These are phyloP conservation scores for Parnassius orleans DNA, from an alignment of 2,888 invertebrate genomes.

Conservation along the genomic window DNA sequence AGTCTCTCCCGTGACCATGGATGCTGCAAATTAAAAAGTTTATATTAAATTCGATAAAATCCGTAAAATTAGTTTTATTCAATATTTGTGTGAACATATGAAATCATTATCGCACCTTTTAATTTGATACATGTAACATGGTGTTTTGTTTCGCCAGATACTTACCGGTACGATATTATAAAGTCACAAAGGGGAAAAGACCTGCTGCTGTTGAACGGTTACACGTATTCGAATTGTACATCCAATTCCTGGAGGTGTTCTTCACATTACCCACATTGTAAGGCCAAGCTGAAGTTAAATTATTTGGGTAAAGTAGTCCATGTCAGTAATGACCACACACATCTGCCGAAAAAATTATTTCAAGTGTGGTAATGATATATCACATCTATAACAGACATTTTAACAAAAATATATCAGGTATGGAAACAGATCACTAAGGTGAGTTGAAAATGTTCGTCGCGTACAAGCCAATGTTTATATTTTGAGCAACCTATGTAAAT, in stretches of 20 bases:
- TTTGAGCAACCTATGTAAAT: no score
- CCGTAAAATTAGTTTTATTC: no score
- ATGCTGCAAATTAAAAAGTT: no score
- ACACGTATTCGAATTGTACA: slow-evolving; percentile 37
- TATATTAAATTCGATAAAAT: no score
- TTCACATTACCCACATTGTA: slow-evolving; percentile 38
- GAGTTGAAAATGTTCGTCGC: no score
- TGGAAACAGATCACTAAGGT: no score
- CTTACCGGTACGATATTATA: slow-evolving; percentile 29
- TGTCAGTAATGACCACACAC: slow-evolving; percentile 36
- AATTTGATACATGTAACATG: neutral
- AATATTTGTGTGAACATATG: no score
- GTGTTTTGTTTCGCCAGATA: slow-evolving; percentile 22
- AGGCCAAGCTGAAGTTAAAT: slow-evolving; percentile 39
- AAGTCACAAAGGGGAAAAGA: slow-evolving; percentile 43
- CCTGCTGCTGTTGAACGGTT: slow-evolving; percentile 41
- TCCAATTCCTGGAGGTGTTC: slow-evolving; percentile 46
- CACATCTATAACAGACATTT: no score
- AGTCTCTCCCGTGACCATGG: no score
- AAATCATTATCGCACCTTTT: neutral
- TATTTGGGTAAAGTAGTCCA: slow-evolving; percentile 32
- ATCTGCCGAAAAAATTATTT: slow-evolving; percentile 35
- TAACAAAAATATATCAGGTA: no score
- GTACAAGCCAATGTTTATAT: no score
- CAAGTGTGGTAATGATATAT: no score